Evolutionary conservation across 2,113 vertebrate species (phyloP), one percentile per base, ranked within the genome.

Genomic region (Speoplatyrhinus poulsoni): DNA sequence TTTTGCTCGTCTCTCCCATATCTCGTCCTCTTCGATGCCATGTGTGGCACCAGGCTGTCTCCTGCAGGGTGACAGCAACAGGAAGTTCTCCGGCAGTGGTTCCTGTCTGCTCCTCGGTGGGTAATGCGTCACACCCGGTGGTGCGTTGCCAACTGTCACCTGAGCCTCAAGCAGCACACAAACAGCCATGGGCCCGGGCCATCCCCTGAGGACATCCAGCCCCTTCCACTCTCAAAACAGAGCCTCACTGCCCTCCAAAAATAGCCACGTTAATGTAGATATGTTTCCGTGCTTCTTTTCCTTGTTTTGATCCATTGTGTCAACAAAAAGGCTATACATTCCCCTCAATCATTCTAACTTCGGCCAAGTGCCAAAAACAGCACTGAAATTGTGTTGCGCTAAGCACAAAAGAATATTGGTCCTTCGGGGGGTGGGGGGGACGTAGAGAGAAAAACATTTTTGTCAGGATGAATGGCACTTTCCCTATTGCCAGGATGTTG

Each of bases 21-120:
- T 73, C 73, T 76, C 78, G 62, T 41, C 46, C 65, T 48, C 73
- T 81, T 75, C 83, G 66, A 84, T 67, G 84, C 71, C 12, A 75
- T 82, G 70, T 52, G 77, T 90, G 92, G 92, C 91, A 93, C 92
- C 92, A 90, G 89, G 83, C 84, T 89, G 92, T 91, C 90, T 91
- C 90, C 86, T 88, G 83, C 73, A 85, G 81, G 79, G 81, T 90
- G 84, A 83, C 90, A 91, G 92, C 87, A 89, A 90, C 85, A 88
- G 90, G 90, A 93, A 92, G 87, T 91, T 87, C 73, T 93, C 79
- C 82, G 7, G 82, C 86, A 81, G 85, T 80, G 81, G 87, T 90
- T 92, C 90, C 92, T 88, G 87, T 85, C 90, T 89, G 82, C 69
- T 70, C 77, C 73, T 46, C 19, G 0, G 85, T 80, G 84, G 72